phyloP scores from a whole-genome alignment of 1,140 invertebrate species.

The Cataglyphis hispanica region DNA sequence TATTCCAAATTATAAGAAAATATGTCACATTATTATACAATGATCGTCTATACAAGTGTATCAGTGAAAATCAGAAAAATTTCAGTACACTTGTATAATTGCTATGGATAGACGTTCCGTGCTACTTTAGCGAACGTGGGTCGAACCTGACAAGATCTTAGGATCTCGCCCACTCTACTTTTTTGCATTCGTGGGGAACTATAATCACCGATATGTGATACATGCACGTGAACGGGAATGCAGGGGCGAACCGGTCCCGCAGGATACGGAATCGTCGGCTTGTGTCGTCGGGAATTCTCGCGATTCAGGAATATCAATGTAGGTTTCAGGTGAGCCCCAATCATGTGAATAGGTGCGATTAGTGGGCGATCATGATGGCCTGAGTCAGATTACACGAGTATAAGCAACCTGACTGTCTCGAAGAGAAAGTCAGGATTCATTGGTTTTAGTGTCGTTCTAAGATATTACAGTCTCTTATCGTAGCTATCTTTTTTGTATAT shows the following conservation, averaged over 20 bases:
- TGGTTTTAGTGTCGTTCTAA: slow-evolving; percentile 58
- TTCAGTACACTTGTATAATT: slow-evolving; percentile 16
- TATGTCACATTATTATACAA: background rate
- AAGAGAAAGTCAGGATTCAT: slow-evolving; percentile 64
- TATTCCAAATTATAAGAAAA: background rate
- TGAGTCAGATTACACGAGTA: slow-evolving; percentile 55
- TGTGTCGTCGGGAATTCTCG: slow-evolving; percentile 35
- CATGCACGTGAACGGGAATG: slow-evolving; percentile 63
- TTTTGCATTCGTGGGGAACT: slow-evolving; percentile 66
- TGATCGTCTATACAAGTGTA: too few relatives aligned
- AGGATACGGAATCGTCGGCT: slow-evolving; percentile 32
- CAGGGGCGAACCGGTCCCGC: slow-evolving; percentile 73
- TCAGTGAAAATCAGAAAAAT: slow-evolving; percentile 39
- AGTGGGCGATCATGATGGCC: slow-evolving; percentile 68
- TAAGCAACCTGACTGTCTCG: slow-evolving; percentile 56
- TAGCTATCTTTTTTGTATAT: background rate
- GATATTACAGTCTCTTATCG: slow-evolving; percentile 19
- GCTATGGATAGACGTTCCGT: slow-evolving; percentile 17
- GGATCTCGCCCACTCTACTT: slow-evolving; percentile 68
- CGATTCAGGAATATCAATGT: slow-evolving; percentile 52
- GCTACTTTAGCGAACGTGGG: slow-evolving; percentile 67
- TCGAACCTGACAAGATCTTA: slow-evolving; percentile 65
- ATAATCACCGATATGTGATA: slow-evolving; percentile 66
- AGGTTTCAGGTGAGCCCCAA: slow-evolving; percentile 44
- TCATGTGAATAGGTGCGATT: slow-evolving; percentile 55